Evolutionary conservation across 2,797 vertebrate genomes (phyloP), one percentile per base, ranked within the genome.

Genomic region (Alosa sapidissima): DNA sequence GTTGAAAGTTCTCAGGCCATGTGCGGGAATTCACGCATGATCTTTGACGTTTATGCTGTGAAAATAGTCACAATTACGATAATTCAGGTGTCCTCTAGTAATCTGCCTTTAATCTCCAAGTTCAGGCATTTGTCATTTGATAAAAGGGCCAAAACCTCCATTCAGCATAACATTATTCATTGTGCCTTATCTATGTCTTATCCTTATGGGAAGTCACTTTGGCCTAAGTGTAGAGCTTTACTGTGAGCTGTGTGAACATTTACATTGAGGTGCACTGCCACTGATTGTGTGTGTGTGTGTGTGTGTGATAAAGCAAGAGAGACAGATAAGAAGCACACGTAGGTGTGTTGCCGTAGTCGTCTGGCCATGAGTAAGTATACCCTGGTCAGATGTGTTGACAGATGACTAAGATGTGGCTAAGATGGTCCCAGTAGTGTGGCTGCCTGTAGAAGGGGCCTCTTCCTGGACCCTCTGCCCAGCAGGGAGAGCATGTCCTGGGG

Each of bases 381-480:
- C 2, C 62, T 36, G 68, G 68, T 75, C 68, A 41, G 68, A 36
- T 75, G 68, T 75, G 68, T 75, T 75, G 33, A 24, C 88, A 82
- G 86, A 88, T 89, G 83, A 49, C 52, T 41, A 21, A 83, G 62
- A 36, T 72, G 24, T 75, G 68, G 82, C 68, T 55, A 75, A 41
- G 65, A 65, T 41, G 36, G 68, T 14, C 78, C 47, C 36, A 82
- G 45, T 41, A 82, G 36, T 68, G 49, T 81, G 41, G 81, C 81
- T 21, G 81, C 52, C 51, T 55, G 87, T 88, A 86, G 89, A 75
- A 91, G 81, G 82, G 83, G 83, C 47, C 83, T 89, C 87, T 93
- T 93, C 93, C 92, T 92, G 89, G 84, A 85, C 88, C 87, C 88
- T 84, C 85, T 92, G 90, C 84, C 89, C 86, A 86, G 87, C 92